A percentile compares a stretch with the other conserved stretches of the same genome.
Conservation (phyloP, 2,888 invertebrate genomes). For the Scaptomyza parva region DNA sequence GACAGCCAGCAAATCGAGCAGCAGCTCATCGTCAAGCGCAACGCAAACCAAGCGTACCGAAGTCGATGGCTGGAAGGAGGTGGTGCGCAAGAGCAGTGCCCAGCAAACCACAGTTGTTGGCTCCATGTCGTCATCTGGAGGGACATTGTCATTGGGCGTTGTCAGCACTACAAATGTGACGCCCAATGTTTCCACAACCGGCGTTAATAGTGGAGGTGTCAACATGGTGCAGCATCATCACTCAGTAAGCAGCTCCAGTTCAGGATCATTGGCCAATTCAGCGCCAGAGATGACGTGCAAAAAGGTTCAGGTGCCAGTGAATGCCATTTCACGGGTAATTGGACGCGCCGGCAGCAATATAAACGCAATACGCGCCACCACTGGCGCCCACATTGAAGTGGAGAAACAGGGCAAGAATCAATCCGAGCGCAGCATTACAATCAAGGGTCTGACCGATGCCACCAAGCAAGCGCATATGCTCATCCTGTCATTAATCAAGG, state of each 20-base stretch:
- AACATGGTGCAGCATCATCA: slow-evolving; percentile 77
- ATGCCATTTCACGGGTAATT: slow-evolving; percentile 98
- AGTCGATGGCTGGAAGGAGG: slow-evolving; percentile 97
- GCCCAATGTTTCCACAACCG: slow-evolving; percentile 49
- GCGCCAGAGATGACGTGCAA: slow-evolving; percentile 88
- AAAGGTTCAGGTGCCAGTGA: slow-evolving; percentile 96
- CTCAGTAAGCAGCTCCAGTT: slow-evolving; percentile 48
- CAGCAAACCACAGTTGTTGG: slow-evolving; percentile 75
- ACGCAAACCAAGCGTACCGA: slow-evolving; percentile 88
- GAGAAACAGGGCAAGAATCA: slow-evolving; percentile 98
- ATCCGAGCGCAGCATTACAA: slow-evolving; percentile 97
- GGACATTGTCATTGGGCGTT: slow-evolving; percentile 6
- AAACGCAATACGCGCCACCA: slow-evolving; percentile 98
- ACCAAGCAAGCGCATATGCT: slow-evolving; percentile 96
- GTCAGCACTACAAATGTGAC: slow-evolving; percentile 33
- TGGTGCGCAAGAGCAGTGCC: slow-evolving; percentile 93
- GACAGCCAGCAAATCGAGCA: slow-evolving; percentile 3
- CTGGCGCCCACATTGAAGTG: slow-evolving; percentile 99
- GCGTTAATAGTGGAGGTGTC: slow-evolving; percentile 34
- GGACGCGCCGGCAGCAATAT: slow-evolving; percentile 99
- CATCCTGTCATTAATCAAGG: slow-evolving; percentile 96
- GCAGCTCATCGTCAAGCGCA: slow-evolving; percentile 4
- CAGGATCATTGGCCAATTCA: slow-evolving; percentile 58
- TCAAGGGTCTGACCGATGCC: slow-evolving; percentile 96
- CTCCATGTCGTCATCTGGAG: slow-evolving; percentile 20